Base-by-base conservation (phyloP, 2,888 invertebrate genomes). In the Erebia ligea region DNA sequence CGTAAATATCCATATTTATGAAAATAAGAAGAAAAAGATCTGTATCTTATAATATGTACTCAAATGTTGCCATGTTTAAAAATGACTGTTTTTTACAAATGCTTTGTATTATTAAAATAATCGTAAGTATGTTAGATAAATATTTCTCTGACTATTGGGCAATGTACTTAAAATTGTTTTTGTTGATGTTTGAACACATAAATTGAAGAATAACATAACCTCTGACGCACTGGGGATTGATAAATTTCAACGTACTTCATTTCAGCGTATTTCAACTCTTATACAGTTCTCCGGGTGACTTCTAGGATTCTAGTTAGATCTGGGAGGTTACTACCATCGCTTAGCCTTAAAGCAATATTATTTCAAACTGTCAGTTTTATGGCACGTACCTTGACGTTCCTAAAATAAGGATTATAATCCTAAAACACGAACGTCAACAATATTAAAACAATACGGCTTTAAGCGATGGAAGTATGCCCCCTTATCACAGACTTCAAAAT, bases 111-210 rank as follows among this genome's bases (percentile, higher is more conserved):
- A 66, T 56, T 54, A 25, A 56, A 19, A 17, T 54, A 17, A 56
- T 34, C 34, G 34, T 34, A 34, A 34, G 34, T 56, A 40, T 42
- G 42, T 34, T 15, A 58, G 57, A 59, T 40, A 40, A 59, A 61
- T 61, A 45, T 61, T 61, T 45, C 61, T 61, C 61, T 65, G 52
- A 54, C 40, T 17, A 64, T 76, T 67, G 59, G 76, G 73, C 77
- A 62, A 67, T 68, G 72, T 76, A 77, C 77, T 77, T 76, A 77
- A 73, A 66, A 34, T 45, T 45, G 15, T 45, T 67, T 45, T 59
- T 50, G 58, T 59, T 48, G 19, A 34, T 25, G 21, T 34, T 59
- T 45, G 25, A 45, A 50, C 4, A 10, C 34, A 56, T 64, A 5
- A 15, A 15, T 5, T 50, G 8, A n/a, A 52, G 50, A 5, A 50